These are phyloP conservation scores for Chymomyza procnemis DNA, from an alignment of 2,888 invertebrate species.

Conservation along the genomic window DNA sequence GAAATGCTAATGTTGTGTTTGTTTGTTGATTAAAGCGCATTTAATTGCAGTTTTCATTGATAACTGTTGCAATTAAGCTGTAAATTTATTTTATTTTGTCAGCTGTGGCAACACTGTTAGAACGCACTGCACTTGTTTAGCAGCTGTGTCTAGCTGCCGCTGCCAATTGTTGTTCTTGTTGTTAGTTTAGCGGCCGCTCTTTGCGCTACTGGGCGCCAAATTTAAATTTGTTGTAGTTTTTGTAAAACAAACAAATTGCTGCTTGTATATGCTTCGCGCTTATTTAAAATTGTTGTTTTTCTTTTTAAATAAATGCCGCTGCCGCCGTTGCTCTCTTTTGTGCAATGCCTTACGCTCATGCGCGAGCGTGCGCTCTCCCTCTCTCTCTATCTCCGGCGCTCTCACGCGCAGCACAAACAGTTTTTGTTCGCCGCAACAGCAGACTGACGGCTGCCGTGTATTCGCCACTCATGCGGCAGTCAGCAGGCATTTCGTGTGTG, in stretches of 20 bases:
- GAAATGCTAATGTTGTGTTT: too few relatives aligned
- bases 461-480: neutral
- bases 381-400: neutral
- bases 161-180: constrained; percentile 2
- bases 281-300: too few relatives aligned
- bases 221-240: neutral
- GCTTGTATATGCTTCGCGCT: too few relatives aligned
- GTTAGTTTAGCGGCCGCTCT: neutral
- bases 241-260: neutral
- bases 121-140: constrained; percentile 25
- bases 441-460: neutral
- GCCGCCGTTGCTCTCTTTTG: too few relatives aligned
- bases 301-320: neutral
- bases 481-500: neutral
- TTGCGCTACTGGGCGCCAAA: neutral
- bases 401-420: too few relatives aligned
- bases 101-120: constrained; percentile 23
- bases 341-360: neutral
- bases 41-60: constrained; percentile 30
- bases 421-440: neutral
- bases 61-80: neutral
- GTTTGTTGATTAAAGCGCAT: neutral
- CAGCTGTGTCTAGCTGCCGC: constrained; percentile 23
- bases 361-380: neutral
- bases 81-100: neutral